These are phyloP conservation scores for Tillus elongatus DNA, from an alignment of 2,888 invertebrate species.

Conservation along the genomic window DNA sequence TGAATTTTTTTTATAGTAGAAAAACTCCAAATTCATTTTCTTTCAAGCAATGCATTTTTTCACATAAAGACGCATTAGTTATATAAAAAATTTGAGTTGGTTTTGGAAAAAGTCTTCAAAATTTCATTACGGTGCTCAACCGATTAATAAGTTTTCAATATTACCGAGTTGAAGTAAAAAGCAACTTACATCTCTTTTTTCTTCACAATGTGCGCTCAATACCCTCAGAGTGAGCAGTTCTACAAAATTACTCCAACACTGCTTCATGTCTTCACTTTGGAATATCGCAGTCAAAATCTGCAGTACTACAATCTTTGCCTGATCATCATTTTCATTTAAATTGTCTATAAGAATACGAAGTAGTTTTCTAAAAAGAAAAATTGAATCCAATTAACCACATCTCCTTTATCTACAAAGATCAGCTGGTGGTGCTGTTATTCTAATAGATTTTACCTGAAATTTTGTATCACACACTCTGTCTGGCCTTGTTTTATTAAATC, in stretches of 20 bases:
- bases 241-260: constrained; percentile 78
- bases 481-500: constrained; percentile 45
- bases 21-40: no score
- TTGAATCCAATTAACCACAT: constrained; percentile 8
- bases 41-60: no score
- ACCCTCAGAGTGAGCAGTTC: constrained; percentile 86
- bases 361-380: constrained; percentile 46
- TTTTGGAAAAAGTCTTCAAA: no score
- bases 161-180: not conserved
- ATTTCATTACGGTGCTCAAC: no score
- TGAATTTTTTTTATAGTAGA: no score
- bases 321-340: constrained; percentile 47
- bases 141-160: no score
- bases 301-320: constrained; percentile 67
- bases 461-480: constrained; percentile 44
- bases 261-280: constrained; percentile 63
- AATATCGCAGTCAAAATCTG: constrained; percentile 79
- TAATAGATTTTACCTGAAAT: constrained; percentile 46
- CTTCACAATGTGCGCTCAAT: constrained; percentile 71
- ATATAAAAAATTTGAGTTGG: no score
- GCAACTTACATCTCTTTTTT: constrained; percentile 52
- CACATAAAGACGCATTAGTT: no score
- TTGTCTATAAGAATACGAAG: constrained; percentile 72
- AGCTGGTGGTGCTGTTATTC: no score
- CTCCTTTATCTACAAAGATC: constrained; percentile 22